Percentiles rank a stretch among this genome's conserved stretches.
Evolutionary conservation across 2,797 vertebrate genomes (phyloP).

Genomic region (Luscinia megarhynchos): DNA sequence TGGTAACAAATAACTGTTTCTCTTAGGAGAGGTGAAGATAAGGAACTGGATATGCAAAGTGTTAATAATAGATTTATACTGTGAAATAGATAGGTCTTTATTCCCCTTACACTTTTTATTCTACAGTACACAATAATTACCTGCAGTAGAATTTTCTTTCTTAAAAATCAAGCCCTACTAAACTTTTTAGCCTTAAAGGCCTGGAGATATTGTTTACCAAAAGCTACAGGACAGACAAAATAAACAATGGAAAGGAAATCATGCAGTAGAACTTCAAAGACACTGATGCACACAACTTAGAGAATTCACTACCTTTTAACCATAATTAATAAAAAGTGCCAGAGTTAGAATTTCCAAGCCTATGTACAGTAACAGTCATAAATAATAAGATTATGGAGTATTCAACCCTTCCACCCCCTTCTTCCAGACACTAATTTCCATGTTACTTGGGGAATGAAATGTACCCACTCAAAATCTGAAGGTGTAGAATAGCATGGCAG

Average conservation of each 20-base stretch:
- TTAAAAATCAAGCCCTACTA: not conserved
- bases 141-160: not conserved
- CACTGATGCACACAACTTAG: not conserved
- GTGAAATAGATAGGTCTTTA: not conserved
- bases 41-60: not conserved
- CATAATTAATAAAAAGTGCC: not conserved
- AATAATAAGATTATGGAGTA: not conserved
- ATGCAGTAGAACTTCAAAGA: not conserved
- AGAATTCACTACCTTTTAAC: not conserved
- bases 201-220: not conserved
- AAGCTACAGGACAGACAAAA: not conserved
- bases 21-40: not conserved
- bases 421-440: not conserved
- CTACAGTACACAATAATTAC: not conserved
- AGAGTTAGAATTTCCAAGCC: not conserved
- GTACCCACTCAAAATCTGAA: not conserved
- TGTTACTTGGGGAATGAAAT: not conserved
- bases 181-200: not conserved
- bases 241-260: not conserved
- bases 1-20: not conserved
- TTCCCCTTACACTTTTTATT: not conserved
- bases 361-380: not conserved
- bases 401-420: not conserved
- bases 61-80: not conserved
- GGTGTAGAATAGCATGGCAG: not conserved